A percentile compares a stretch with the other conserved stretches of the same genome.
These are phyloP conservation scores for Disparrhopalites patrizii DNA, from an alignment of 2,888 invertebrate species.

Conservation along the genomic window DNA sequence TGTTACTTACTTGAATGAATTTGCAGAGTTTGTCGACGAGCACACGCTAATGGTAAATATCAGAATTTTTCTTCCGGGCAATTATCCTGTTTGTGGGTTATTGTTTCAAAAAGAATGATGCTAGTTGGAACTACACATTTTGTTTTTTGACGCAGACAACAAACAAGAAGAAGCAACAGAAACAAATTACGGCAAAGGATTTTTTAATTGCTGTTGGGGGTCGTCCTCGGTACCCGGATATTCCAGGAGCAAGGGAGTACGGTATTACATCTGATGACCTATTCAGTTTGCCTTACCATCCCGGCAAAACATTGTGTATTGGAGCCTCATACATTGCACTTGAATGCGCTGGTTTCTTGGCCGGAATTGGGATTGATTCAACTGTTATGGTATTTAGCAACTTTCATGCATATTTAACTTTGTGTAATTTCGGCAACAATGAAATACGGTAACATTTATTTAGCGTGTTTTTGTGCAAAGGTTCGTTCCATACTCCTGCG, in stretches of 20 bases:
- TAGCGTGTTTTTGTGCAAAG: slow-evolving; percentile 29
- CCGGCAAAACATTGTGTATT: slow-evolving; percentile 83
- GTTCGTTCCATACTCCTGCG: slow-evolving; percentile 78
- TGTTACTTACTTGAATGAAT: slow-evolving; percentile 46
- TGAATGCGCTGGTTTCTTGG: slow-evolving; percentile 90
- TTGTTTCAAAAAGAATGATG: neutral
- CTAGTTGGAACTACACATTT: no score
- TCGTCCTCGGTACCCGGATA: slow-evolving; percentile 82
- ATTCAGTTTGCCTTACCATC: slow-evolving; percentile 75
- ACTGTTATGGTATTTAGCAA: slow-evolving; percentile 65
- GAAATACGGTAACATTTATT: no score
- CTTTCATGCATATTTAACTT: neutral
- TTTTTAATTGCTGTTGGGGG: slow-evolving; percentile 88
- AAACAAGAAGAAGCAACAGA: slow-evolving; percentile 70
- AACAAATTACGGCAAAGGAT: slow-evolving; percentile 66
- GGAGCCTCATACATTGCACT: slow-evolving; percentile 84
- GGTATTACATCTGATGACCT: slow-evolving; percentile 91
- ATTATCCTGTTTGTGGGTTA: neutral
- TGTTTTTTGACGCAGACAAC: slow-evolving; percentile 54
- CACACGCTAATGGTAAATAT: slow-evolving; percentile 41
- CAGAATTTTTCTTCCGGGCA: neutral
- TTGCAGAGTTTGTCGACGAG: slow-evolving; percentile 39
- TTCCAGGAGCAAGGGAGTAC: slow-evolving; percentile 79
- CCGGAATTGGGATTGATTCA: slow-evolving; percentile 78
- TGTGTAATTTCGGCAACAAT: no score